Percentiles rank a stretch among this genome's conserved stretches.
Conservation (phyloP, 2,797 vertebrate genomes). For the Gadopsis marmoratus region DNA sequence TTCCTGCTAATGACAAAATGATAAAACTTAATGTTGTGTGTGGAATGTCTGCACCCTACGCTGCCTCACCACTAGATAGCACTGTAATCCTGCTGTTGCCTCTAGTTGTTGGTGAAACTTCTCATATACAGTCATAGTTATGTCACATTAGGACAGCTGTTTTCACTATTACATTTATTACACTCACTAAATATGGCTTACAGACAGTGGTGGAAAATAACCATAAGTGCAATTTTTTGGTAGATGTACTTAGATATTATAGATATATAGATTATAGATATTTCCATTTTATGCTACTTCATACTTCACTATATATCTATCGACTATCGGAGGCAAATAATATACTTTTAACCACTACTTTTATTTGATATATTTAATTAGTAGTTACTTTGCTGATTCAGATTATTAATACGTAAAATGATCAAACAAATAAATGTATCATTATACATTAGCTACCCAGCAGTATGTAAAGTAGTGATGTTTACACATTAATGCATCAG, state of each 20-base stretch:
- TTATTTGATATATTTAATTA: not conserved
- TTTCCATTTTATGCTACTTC: not conserved
- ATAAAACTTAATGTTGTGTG: not conserved
- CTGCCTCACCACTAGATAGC: slow-evolving; percentile 59
- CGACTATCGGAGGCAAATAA: not conserved
- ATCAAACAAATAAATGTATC: not conserved
- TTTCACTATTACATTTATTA: too few relatives aligned
- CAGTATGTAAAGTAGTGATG: not conserved
- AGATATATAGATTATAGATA: not conserved
- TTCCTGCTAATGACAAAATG: not conserved
- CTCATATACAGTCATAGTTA: not conserved
- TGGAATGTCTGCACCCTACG: not conserved
- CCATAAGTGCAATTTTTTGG: not conserved
- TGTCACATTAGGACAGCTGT: not conserved
- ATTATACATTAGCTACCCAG: not conserved
- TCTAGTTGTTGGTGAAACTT: not conserved
- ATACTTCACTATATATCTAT: not conserved
- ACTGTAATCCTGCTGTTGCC: slow-evolving; percentile 26
- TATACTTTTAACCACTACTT: not conserved
- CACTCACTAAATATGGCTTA: not conserved
- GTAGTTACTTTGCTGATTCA: not conserved
- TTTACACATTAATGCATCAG: not conserved
- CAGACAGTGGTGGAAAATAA: not conserved
- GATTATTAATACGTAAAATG: not conserved
- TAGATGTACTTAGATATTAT: not conserved